phyloP scores from a whole-genome alignment of 2,113 vertebrate species.

The Pterocles burchelli region DNA sequence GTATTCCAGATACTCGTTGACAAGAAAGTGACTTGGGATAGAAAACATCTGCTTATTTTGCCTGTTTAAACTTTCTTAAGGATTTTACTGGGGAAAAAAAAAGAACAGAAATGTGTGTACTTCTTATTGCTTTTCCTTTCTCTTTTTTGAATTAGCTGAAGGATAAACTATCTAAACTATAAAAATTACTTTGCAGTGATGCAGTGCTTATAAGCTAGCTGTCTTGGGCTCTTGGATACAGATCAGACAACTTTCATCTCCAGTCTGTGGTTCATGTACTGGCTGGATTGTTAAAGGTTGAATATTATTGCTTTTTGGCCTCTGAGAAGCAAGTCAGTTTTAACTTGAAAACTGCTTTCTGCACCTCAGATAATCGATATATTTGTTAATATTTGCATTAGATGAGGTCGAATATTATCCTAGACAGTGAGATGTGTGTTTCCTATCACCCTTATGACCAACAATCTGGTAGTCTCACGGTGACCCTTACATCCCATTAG shows the following conservation, averaged over 20 bases:
- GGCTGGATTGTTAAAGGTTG: background rate
- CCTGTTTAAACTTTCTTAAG: background rate
- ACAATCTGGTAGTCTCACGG: fast-evolving
- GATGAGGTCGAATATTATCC: background rate
- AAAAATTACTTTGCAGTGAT: background rate
- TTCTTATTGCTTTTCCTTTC: background rate
- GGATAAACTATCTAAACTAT: background rate
- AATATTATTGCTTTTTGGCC: background rate
- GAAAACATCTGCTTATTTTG: background rate
- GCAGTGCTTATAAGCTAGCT: background rate
- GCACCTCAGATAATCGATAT: background rate
- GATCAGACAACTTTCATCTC: background rate
- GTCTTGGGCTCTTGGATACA: background rate
- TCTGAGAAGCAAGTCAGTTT: background rate
- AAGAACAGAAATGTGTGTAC: background rate
- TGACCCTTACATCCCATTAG: background rate
- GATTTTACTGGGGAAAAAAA: background rate
- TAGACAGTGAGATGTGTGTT: background rate
- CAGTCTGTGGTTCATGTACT: background rate
- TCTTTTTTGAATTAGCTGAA: background rate
- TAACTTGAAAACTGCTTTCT: background rate
- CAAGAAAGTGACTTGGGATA: background rate
- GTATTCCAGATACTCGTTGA: background rate
- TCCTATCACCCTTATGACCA: background rate
- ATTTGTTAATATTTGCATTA: background rate